Conservation (phyloP, 2,113 vertebrate species). For the Plotosus lineatus region DNA sequence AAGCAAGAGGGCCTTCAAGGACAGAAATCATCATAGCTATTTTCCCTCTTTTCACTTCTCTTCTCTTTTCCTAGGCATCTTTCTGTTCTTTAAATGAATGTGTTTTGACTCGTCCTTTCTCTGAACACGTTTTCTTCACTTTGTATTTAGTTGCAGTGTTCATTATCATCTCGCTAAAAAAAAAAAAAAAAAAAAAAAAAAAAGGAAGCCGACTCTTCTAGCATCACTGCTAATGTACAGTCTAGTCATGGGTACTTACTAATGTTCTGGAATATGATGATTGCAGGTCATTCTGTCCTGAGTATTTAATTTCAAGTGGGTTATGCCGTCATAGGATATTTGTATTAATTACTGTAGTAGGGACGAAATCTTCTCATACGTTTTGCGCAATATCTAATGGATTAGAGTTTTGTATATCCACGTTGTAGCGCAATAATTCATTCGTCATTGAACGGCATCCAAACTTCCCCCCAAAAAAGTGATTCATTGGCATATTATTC, state of each 20-base stretch:
- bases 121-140: neutral
- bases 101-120: conserved; percentile 5
- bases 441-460: conserved; percentile 25
- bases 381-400: conserved; percentile 27
- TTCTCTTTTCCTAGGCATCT: conserved; percentile 7
- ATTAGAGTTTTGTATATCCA: conserved; percentile 20
- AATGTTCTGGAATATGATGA: neutral
- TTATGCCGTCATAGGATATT: neutral
- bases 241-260: conserved; percentile 8
- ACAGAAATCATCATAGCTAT: conserved; percentile 27
- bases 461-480: conserved; percentile 10
- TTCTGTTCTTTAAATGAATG: neutral
- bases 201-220: conserved; percentile 7
- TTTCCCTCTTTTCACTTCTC: neutral
- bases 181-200: neutral
- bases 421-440: conserved; percentile 36
- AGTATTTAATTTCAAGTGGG: conserved; percentile 1
- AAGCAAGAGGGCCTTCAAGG: conserved; percentile 29
- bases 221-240: conserved; percentile 12
- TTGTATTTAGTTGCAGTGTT: neutral
- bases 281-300: conserved; percentile 2
- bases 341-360: conserved; percentile 10
- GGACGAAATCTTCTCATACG: conserved; percentile 17
- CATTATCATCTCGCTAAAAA: neutral
- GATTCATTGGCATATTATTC: neutral